phyloP scores from a whole-genome alignment of 2,113 vertebrate genomes.

The Lamprologus callipterus region DNA sequence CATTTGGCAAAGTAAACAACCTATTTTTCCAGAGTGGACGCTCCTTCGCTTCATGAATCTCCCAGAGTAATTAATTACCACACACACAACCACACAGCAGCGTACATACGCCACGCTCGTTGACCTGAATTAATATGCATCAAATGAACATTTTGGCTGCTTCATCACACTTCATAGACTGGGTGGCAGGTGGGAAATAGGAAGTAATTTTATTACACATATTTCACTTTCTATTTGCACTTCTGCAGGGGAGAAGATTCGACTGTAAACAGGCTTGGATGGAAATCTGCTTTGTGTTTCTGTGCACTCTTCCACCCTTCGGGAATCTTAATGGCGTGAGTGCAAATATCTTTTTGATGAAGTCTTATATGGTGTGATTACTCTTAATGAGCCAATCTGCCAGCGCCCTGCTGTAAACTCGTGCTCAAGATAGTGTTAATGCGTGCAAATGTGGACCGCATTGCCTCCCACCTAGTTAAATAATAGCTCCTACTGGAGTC shows the following conservation, averaged over 20 bases:
- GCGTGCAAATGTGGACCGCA: neutral
- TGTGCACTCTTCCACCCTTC: neutral
- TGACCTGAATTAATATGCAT: constrained; percentile 26
- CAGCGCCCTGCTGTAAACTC: constrained; percentile 5
- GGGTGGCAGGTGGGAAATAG: constrained; percentile 8
- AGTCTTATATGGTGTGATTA: constrained; percentile 30
- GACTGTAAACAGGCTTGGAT: neutral
- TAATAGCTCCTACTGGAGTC: neutral
- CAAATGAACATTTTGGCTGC: neutral
- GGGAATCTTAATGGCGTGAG: neutral
- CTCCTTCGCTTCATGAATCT: neutral
- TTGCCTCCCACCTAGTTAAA: neutral
- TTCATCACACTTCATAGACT: neutral
- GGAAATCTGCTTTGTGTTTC: neutral
- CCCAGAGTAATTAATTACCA: neutral
- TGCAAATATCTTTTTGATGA: constrained; percentile 33
- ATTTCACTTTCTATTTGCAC: neutral
- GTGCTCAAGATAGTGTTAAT: neutral
- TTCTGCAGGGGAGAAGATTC: neutral
- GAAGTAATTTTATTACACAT: neutral
- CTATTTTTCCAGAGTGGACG: neutral
- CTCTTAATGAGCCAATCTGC: constrained; percentile 41
- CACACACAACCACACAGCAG: neutral
- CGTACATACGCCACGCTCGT: neutral
- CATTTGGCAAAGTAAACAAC: neutral